Percentiles rank a stretch among this genome's conserved stretches.
These are phyloP conservation scores for Thaumatotibia leucotreta DNA, from an alignment of 1,140 invertebrate species.

Conservation along the genomic window DNA sequence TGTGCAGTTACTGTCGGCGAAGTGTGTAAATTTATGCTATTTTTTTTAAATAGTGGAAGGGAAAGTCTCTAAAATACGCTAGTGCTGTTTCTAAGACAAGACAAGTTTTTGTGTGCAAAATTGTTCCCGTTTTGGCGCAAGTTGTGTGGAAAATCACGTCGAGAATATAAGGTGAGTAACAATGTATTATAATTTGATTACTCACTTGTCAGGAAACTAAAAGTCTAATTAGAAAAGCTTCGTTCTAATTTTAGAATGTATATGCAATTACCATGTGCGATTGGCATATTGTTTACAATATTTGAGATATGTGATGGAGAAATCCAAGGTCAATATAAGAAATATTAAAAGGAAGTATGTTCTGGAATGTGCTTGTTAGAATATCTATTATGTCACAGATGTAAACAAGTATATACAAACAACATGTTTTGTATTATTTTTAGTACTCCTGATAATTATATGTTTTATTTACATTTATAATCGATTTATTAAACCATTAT, in stretches of 20 bases:
- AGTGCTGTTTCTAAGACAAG: slow-evolving; percentile 42
- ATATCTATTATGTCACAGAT: background rate
- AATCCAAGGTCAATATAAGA: background rate
- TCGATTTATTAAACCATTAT: background rate
- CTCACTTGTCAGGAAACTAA: background rate
- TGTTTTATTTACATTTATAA: too few relatives aligned
- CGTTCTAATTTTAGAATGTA: slow-evolving; percentile 7
- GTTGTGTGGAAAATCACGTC: slow-evolving; percentile 28
- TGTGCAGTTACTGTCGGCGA: slow-evolving; percentile 22
- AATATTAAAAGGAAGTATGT: background rate
- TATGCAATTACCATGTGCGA: background rate
- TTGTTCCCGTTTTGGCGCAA: slow-evolving; percentile 41
- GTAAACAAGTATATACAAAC: background rate
- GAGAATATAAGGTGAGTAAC: slow-evolving; percentile 40
- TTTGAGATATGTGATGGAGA: background rate
- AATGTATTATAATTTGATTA: background rate
- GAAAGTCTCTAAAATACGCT: background rate
- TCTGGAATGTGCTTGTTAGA: background rate
- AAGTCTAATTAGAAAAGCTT: background rate
- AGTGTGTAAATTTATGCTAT: background rate
- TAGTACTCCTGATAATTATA: too few relatives aligned
- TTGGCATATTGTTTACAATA: background rate
- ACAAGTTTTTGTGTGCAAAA: slow-evolving; percentile 56
- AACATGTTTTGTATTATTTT: background rate
- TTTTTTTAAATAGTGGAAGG: background rate